phyloP scores from a whole-genome alignment of 2,888 invertebrate species.

The Crossocerus cetratus region DNA sequence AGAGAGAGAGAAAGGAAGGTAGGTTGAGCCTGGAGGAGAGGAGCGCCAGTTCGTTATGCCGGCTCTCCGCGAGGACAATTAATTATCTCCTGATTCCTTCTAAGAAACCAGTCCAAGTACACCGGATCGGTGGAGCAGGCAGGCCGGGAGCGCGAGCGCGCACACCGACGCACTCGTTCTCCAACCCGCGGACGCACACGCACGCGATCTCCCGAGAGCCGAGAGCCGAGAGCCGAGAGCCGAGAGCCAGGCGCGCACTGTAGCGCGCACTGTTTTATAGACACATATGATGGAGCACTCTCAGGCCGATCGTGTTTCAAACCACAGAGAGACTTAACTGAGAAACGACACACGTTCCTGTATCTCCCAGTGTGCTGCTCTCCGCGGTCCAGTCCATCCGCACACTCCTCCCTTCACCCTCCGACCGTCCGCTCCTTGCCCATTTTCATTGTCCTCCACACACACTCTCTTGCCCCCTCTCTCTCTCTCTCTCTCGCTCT shows the following conservation, averaged over 20 bases:
- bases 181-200: constrained; percentile 36
- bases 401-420: constrained; percentile 13
- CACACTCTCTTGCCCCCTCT: not conserved
- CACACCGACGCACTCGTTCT: constrained; percentile 46
- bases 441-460: constrained; percentile 49
- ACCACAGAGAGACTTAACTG: constrained; percentile 74
- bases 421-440: constrained; percentile 22
- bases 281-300: constrained; percentile 76
- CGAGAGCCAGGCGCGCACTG: constrained; percentile 16
- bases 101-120: constrained; percentile 74
- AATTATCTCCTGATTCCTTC: constrained; percentile 75
- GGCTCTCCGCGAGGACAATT: constrained; percentile 72
- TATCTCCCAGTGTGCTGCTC: constrained; percentile 45
- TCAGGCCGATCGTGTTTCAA: constrained; percentile 77
- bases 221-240: constrained; percentile 22
- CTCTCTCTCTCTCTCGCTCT: not conserved
- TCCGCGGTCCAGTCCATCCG: constrained; percentile 26
- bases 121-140: constrained; percentile 24
- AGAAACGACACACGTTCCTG: constrained; percentile 66
- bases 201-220: constrained; percentile 35
- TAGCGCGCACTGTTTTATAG: constrained; percentile 69
- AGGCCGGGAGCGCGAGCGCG: constrained; percentile 27
- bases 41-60: constrained; percentile 69
- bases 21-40: constrained; percentile 14
- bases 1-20: constrained; percentile 18